Evolutionary conservation across 2,113 vertebrate species (phyloP), one percentile per base, ranked within the genome.

Genomic region (Crotalus helleri): DNA sequence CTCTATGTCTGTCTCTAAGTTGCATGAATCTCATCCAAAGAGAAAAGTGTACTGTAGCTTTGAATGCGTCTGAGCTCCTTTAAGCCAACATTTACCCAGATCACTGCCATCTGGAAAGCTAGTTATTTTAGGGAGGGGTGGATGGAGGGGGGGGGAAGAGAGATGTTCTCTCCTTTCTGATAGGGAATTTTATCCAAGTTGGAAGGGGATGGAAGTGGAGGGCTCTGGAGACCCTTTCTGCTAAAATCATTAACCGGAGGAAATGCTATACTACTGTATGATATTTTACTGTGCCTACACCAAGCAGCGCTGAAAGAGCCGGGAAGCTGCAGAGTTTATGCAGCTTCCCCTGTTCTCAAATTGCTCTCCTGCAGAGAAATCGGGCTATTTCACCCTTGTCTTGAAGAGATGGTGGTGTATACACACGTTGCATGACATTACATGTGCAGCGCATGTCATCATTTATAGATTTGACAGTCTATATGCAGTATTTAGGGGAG

Each of bases 231-330:
- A 81, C 33, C 1, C 33, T 21, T 81, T 81, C 81, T 51, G 93
- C n/a, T 88, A 91, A 91, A 93, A 88, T 26, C 93, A 93, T 93
- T 93, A 93, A 58, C 64, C 51, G 54, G 44, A 81, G 9, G 54
- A 53, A 51, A 87, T 7, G 29, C 64, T 69, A n/a, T 15, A 69
- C 29, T 69, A 12, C 24, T 33, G 8, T 2, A 81, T 8, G 81
- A 23, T 53, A 46, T n/a, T 51, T 39, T 39, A 29, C 90, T n/a
- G 85, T 53, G 91, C 86, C 87, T 92, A 59, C 46, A 59, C 12
- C 13, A 39, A 81, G 64, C 26, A 44, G 85, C 87, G 85, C 59
- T 90, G 69, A 39, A 39, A 19, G 69, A 81, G 33, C 69, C 1
- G n/a, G 5, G 6, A 39, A 39, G n/a, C 69, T 39, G 17, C 69